A percentile compares a stretch with the other conserved stretches of the same genome.
Conservation (phyloP, 2,888 invertebrate genomes). For the Nomada ferruginata region DNA sequence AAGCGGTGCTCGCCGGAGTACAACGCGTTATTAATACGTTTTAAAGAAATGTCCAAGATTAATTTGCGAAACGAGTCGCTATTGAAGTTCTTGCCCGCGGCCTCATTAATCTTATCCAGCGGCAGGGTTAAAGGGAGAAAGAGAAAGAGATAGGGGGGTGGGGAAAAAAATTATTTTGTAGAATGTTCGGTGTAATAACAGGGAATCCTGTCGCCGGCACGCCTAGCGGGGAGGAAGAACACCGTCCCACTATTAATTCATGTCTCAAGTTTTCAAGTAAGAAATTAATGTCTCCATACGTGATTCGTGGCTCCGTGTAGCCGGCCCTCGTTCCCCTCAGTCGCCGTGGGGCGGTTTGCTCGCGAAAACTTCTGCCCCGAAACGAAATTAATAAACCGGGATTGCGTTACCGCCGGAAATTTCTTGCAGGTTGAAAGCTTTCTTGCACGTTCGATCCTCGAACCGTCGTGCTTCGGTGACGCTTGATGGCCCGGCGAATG, state of each 20-base stretch:
- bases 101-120: conserved; percentile 79
- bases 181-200: conserved; percentile 79
- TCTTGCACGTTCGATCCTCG: conserved; percentile 9
- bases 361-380: conserved; percentile 35
- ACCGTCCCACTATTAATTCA: conserved; percentile 75
- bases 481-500: not conserved
- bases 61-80: conserved; percentile 79
- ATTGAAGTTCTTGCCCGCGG: conserved; percentile 76
- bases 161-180: conserved; percentile 78
- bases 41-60: conserved; percentile 80
- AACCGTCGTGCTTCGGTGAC: not conserved
- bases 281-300: conserved; percentile 75
- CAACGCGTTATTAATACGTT: conserved; percentile 77
- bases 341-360: conserved; percentile 20
- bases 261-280: conserved; percentile 75
- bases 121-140: not conserved
- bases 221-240: conserved; percentile 70
- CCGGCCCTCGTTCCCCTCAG: conserved; percentile 24
- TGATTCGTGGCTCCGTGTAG: conserved; percentile 48
- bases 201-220: conserved; percentile 77
- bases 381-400: conserved; percentile 57
- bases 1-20: conserved; percentile 35
- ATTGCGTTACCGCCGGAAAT: conserved; percentile 13
- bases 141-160: not conserved
- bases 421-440: conserved; percentile 31